phyloP scores from a whole-genome alignment of 2,113 vertebrate species.

The Periophthalmus modestus region DNA sequence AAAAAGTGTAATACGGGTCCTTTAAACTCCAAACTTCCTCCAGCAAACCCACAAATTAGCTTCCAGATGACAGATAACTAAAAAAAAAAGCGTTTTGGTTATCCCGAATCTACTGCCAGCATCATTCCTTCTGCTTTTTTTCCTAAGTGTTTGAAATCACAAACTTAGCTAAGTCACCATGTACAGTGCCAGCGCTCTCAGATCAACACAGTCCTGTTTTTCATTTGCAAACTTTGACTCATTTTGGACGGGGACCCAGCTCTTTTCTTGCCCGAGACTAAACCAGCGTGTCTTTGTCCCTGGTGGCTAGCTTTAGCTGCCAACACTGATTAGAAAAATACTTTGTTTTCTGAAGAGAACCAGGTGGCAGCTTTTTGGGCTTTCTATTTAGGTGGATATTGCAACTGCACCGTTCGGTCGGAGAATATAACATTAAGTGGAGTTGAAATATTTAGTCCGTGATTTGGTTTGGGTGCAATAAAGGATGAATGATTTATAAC shows the following conservation, averaged over 20 bases:
- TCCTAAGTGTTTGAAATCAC: neutral
- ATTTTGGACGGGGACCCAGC: neutral
- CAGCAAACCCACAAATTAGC: no score
- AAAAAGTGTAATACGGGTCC: no score
- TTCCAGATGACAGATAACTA: no score
- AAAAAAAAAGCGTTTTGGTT: neutral
- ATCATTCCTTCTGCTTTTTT: neutral
- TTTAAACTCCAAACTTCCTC: no score
- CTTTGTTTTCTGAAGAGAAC: conserved; percentile 10
- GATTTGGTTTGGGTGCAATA: neutral
- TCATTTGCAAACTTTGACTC: neutral
- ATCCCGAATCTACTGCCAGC: neutral
- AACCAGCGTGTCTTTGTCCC: neutral
- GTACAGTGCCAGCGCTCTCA: neutral
- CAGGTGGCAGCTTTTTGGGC: conserved; percentile 26
- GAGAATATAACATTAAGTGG: conserved; percentile 8
- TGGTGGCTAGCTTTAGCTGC: conserved; percentile 14
- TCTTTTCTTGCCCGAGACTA: neutral
- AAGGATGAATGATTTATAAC: neutral
- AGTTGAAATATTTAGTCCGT: neutral
- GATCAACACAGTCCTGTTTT: neutral
- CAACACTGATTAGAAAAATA: conserved; percentile 23
- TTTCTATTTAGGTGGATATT: conserved; percentile 3
- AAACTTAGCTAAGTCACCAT: neutral
- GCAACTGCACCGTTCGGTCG: neutral